Evolutionary conservation across 2,888 invertebrate species (phyloP), one percentile per base, ranked within the genome.

Genomic region (Griposia aprilina): DNA sequence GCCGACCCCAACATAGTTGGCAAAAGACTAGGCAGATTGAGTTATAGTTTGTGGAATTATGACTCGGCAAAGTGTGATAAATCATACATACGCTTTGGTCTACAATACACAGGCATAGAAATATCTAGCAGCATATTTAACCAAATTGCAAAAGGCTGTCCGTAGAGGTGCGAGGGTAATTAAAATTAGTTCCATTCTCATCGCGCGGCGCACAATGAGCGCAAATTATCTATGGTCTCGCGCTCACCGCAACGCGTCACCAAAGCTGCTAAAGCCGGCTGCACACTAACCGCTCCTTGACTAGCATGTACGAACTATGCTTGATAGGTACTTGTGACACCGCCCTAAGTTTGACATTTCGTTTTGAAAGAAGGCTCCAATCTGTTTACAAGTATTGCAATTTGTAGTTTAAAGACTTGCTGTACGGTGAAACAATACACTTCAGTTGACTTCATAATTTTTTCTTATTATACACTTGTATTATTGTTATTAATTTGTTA

Each of bases 131-230:
- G 13, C 80, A 78, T 60, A 45, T 71, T 73, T 52, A 75, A 81
- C 69, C 63, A 74, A 78, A 83, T 67, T 70, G 66, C 66, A 68
- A 75, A 71, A 73, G 73, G 48, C 52, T 15, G 65, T 67, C 67
- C 55, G 62, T 66, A 79, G 83, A 87, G 83, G 85, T 85, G 87
- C 78, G 70, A 82, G 74, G 81, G 87, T 90, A 91, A 92, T 92
- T 92, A 91, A 91, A 91, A 92, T 92, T 92, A 92, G 91, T 85
- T 82, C 91, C 85, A 92, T 92, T 91, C 91, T 92, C 80, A 84
- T 85, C 77, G 83, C 81, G 74, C 62, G 75, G 59, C 72, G 62
- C 82, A 90, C 89, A 89, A 89, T 88, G 73, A 52, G 78, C 66
- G 57, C 86, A 88, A 90, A 89, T 91, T 90, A 89, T 87, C 81